phyloP scores from a whole-genome alignment of 1,140 invertebrate species.

The Magallana angulata region DNA sequence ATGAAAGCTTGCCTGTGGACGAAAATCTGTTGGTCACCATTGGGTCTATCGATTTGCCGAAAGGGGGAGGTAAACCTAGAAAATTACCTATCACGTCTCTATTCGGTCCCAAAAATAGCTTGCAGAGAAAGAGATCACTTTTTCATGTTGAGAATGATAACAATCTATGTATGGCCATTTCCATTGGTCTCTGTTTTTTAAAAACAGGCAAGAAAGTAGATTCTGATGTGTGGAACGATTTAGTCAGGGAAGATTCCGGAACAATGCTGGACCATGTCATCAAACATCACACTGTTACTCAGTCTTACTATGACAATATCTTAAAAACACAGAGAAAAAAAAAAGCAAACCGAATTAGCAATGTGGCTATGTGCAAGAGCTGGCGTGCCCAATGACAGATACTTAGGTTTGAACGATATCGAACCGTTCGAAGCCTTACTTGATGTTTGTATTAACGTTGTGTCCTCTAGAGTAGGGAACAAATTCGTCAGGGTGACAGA shows the following conservation, averaged over 20 bases:
- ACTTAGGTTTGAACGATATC: slow-evolving; percentile 49
- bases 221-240: slow-evolving; percentile 29
- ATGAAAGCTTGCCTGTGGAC: too few species aligned
- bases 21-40: too few species aligned
- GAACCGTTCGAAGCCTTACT: slow-evolving; percentile 44
- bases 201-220: slow-evolving; percentile 43
- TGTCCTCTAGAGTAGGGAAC: slow-evolving; percentile 47
- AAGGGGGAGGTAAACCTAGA: not conserved
- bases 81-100: slow-evolving; percentile 44
- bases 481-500: slow-evolving; percentile 46
- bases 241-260: slow-evolving; percentile 21
- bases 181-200: slow-evolving; percentile 48
- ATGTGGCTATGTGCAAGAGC: slow-evolving; percentile 9
- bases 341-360: slow-evolving; percentile 26
- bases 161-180: slow-evolving; percentile 38
- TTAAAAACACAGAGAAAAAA: slow-evolving; percentile 16
- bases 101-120: slow-evolving; percentile 34
- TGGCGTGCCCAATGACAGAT: slow-evolving; percentile 19
- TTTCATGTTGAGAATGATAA: slow-evolving; percentile 41
- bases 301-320: slow-evolving; percentile 41
- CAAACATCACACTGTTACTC: slow-evolving; percentile 39
- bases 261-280: slow-evolving; percentile 11
- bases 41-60: slow-evolving; percentile 42
- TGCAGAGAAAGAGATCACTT: slow-evolving; percentile 46
- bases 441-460: slow-evolving; percentile 43